Percentiles rank a stretch among this genome's conserved stretches.
Conservation (phyloP, 2,797 vertebrate species). For the Lacerta bilineata region DNA sequence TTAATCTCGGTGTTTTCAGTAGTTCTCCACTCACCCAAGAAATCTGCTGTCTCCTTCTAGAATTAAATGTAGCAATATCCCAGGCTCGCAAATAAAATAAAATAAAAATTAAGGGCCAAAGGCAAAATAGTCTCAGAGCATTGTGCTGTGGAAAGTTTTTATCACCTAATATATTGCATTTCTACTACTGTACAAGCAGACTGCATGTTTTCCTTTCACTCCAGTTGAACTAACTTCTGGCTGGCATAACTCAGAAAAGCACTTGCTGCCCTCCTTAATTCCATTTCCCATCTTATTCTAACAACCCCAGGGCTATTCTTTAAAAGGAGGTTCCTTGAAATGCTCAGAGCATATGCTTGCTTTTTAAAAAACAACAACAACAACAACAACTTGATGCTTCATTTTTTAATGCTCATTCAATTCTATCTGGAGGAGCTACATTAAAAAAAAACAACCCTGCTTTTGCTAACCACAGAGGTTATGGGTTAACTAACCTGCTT, state of each 20-base stretch:
- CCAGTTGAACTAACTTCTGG: background rate
- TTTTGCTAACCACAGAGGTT: background rate
- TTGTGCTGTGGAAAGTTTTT: background rate
- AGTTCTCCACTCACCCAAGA: background rate
- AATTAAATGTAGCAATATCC: conserved; percentile 3
- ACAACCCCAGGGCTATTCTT: conserved; percentile 12
- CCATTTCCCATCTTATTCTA: conserved; percentile 12
- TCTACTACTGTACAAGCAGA: background rate
- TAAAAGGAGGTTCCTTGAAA: background rate
- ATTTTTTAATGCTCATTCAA: background rate
- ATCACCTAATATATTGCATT: background rate
- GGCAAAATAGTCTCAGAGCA: background rate
- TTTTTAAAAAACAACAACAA: background rate
- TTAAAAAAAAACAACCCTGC: background rate
- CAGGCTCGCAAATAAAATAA: background rate
- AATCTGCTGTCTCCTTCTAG: background rate
- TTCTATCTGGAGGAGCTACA: background rate
- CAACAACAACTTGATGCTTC: too few relatives aligned
- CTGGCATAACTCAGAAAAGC: conserved; percentile 1
- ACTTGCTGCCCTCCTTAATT: conserved; percentile 15
- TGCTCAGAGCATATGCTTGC: fast-evolving
- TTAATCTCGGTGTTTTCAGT: background rate
- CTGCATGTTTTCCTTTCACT: background rate
- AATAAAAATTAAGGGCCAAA: background rate
- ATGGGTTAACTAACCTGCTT: background rate